Evolutionary conservation across 2,113 vertebrate species (phyloP).

Genomic region (Agelaius tricolor): DNA sequence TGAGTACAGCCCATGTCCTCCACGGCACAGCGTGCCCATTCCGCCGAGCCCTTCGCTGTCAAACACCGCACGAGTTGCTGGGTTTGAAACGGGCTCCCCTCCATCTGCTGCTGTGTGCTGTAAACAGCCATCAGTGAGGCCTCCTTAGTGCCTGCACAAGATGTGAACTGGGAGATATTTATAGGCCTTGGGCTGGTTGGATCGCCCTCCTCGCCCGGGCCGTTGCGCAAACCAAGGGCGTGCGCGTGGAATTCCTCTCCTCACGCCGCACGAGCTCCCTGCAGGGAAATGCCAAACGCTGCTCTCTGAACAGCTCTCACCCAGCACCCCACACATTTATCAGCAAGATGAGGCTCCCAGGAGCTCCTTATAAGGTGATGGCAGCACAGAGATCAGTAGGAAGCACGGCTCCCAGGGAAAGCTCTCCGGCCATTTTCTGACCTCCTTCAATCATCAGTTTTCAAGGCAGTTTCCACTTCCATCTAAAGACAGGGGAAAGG

Average conservation of each 20-base stretch:
- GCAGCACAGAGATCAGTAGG: not conserved
- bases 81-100: not conserved
- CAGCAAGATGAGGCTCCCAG: not conserved
- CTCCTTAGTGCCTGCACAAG: not conserved
- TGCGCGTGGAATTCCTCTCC: not conserved
- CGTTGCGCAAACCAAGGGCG: not conserved
- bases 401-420: not conserved
- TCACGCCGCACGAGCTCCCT: not conserved
- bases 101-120: not conserved
- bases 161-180: not conserved
- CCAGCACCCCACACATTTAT: not conserved
- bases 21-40: rapidly evolving
- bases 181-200: not conserved
- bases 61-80: not conserved
- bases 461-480: not conserved
- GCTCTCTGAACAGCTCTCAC: not conserved
- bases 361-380: not conserved
- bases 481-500: not conserved
- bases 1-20: rapidly evolving
- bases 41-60: not conserved
- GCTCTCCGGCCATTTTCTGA: not conserved
- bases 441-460: not conserved
- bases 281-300: not conserved
- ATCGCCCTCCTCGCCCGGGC: not conserved
- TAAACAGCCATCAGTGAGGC: not conserved